These are phyloP conservation scores for Morbakka virulenta DNA, from an alignment of 30 jellyfish, hydroid and myxozoan species.

Conservation along the genomic window DNA sequence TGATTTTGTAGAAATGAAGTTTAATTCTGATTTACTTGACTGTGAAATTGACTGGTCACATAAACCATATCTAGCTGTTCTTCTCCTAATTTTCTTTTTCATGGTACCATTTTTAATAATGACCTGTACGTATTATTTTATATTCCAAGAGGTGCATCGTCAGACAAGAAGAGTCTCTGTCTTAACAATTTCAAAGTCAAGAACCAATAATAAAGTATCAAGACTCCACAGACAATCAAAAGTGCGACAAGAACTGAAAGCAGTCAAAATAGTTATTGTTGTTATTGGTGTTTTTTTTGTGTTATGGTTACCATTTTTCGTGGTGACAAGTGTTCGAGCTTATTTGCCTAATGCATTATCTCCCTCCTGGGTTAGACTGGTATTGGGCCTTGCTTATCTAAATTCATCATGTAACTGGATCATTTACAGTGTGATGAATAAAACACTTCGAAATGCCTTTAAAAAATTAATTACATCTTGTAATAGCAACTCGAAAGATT, in stretches of 20 bases:
- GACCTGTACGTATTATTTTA: constrained; percentile 41
- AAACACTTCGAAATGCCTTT: constrained; percentile 64
- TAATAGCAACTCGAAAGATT: background rate
- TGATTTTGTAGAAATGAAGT: constrained; percentile 51
- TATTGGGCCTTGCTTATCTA: constrained; percentile 55
- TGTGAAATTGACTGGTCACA: constrained; percentile 68
- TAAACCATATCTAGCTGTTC: constrained; percentile 43
- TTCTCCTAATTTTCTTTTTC: constrained; percentile 43
- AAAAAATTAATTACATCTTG: constrained; percentile 14
- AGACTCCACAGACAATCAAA: constrained; percentile 20
- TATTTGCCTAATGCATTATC: constrained; percentile 50
- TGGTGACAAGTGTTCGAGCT: constrained; percentile 52
- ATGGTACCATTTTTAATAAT: constrained; percentile 52
- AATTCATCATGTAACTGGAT: constrained; percentile 86
- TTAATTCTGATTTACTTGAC: constrained; percentile 54
- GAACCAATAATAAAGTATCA: background rate
- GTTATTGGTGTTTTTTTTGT: constrained; percentile 78
- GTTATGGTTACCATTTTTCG: constrained; percentile 81
- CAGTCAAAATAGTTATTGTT: constrained; percentile 70
- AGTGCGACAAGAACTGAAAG: constrained; percentile 68
- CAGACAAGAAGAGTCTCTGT: constrained; percentile 58
- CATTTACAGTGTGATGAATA: constrained; percentile 78
- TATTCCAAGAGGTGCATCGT: constrained; percentile 49
- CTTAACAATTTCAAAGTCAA: constrained; percentile 2
- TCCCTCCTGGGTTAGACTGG: constrained; percentile 52